These are phyloP conservation scores for Heliconius cydno DNA, from an alignment of 2,888 invertebrate species.

Conservation along the genomic window DNA sequence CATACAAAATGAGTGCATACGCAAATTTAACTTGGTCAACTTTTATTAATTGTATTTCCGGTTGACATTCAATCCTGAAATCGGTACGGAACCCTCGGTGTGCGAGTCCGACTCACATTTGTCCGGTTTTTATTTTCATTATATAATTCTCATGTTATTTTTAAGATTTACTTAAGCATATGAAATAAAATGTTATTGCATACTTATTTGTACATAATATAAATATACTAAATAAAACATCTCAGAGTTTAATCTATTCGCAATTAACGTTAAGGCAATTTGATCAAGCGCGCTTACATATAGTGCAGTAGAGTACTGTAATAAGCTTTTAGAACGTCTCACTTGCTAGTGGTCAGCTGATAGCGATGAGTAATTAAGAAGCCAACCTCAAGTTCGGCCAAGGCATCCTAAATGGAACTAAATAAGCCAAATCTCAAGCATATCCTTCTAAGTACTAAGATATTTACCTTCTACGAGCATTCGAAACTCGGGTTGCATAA, in stretches of 20 bases:
- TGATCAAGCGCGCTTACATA: not conserved
- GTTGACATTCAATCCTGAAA: too few relatives aligned
- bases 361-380: conserved; percentile 80
- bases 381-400: conserved; percentile 72
- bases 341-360: conserved; percentile 77
- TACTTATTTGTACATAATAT: too few relatives aligned
- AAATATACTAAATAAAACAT: not conserved
- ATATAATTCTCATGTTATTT: too few relatives aligned
- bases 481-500: conserved; percentile 33
- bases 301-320: conserved; percentile 10
- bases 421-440: conserved; percentile 70
- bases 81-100: too few relatives aligned
- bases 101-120: too few relatives aligned
- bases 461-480: conserved; percentile 42
- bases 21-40: too few relatives aligned
- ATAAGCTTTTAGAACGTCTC: conserved; percentile 53
- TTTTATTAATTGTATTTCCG: too few relatives aligned
- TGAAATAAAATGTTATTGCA: too few relatives aligned
- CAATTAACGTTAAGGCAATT: not conserved
- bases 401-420: conserved; percentile 74
- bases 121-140: too few relatives aligned
- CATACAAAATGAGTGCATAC: too few relatives aligned
- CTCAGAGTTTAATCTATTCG: not conserved
- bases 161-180: too few relatives aligned
- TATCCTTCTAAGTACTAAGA: conserved; percentile 64